These are phyloP conservation scores for Herpailurus yagouaroundi DNA, from an alignment of 2,113 vertebrate genomes.

Conservation along the genomic window DNA sequence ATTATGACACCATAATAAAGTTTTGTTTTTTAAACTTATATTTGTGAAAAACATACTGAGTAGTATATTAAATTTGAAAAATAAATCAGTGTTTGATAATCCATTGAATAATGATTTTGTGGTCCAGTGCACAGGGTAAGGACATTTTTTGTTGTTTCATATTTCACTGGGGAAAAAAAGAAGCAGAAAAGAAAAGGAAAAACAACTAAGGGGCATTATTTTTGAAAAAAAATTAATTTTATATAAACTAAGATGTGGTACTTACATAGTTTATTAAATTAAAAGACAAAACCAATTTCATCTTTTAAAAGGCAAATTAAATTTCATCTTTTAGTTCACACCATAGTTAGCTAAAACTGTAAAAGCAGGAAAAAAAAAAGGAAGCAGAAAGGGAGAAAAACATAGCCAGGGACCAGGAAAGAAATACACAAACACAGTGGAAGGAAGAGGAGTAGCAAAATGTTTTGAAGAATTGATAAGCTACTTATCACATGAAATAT, in stretches of 20 bases:
- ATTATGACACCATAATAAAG: slow-evolving; percentile 44
- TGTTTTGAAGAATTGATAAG: not conserved
- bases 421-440: not conserved
- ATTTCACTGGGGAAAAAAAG: not conserved
- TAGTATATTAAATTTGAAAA: slow-evolving; percentile 30
- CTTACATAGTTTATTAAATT: not conserved
- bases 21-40: slow-evolving; percentile 43
- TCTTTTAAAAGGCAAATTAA: not conserved
- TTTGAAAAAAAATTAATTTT: not conserved
- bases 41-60: not conserved
- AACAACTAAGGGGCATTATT: not conserved
- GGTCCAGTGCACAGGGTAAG: not conserved
- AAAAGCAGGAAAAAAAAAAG: not conserved
- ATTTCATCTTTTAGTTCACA: not conserved
- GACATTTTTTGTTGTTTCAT: not conserved
- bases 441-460: not conserved
- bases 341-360: not conserved
- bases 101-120: not conserved
- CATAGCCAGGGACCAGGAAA: not conserved
- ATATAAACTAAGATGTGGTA: not conserved
- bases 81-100: not conserved
- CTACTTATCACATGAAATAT: not conserved
- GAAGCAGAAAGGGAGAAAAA: not conserved
- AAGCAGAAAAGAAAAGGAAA: not conserved
- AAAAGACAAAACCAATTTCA: not conserved